phyloP scores from a whole-genome alignment of 2,113 vertebrate genomes.

The Pangasianodon hypophthalmus region DNA sequence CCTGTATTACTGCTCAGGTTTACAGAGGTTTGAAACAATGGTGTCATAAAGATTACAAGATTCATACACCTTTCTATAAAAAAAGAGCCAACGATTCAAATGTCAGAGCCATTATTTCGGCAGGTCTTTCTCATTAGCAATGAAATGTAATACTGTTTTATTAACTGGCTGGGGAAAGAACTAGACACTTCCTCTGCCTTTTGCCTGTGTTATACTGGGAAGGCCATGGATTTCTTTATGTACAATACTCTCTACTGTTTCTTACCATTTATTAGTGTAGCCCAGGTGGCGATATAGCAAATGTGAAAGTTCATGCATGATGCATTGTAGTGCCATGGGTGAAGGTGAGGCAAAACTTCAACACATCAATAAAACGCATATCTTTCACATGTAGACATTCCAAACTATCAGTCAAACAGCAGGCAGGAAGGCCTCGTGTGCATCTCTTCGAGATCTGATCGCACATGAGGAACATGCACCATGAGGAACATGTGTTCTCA shows the following conservation, averaged over 20 bases:
- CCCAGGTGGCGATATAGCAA: slow-evolving; percentile 56
- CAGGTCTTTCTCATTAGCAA: slow-evolving; percentile 52
- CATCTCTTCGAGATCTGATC: slow-evolving; percentile 52
- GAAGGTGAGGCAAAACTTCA: slow-evolving; percentile 39
- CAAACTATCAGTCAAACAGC: slow-evolving; percentile 71
- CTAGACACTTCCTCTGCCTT: slow-evolving; percentile 48
- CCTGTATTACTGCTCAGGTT: slow-evolving; percentile 45
- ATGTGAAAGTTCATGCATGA: slow-evolving; percentile 53
- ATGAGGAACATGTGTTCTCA: slow-evolving; percentile 65
- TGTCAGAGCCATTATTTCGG: slow-evolving; percentile 48
- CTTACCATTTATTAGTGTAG: slow-evolving; percentile 13
- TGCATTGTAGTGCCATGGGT: slow-evolving; percentile 29
- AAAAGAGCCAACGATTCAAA: slow-evolving; percentile 43
- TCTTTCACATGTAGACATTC: slow-evolving; percentile 69
- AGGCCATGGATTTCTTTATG: slow-evolving; percentile 11
- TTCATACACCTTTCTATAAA: slow-evolving; percentile 51
- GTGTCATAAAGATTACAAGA: slow-evolving; percentile 54
- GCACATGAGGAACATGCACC: slow-evolving; percentile 58
- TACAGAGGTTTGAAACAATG: slow-evolving; percentile 54
- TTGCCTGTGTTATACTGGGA: slow-evolving; percentile 5
- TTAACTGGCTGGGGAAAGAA: slow-evolving; percentile 40
- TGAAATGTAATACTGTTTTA: slow-evolving; percentile 53
- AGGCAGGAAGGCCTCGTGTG: slow-evolving; percentile 49
- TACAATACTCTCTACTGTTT: background rate
- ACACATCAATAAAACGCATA: slow-evolving; percentile 62